Evolutionary conservation across 2,888 invertebrate genomes (phyloP), one percentile per base, ranked within the genome.

Genomic region (Philonicus albiceps): DNA sequence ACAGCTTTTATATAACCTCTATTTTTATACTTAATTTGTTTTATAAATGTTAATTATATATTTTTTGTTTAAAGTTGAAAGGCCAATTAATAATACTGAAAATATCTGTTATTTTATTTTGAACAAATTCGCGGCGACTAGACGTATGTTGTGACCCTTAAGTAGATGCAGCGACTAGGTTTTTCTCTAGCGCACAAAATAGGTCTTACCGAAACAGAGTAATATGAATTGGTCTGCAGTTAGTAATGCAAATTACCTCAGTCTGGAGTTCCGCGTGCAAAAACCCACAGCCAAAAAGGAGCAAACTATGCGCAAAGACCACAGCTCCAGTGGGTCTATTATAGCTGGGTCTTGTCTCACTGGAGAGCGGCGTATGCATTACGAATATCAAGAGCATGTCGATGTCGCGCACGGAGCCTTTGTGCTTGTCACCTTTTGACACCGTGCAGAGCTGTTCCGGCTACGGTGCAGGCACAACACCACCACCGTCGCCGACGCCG

Each of bases 361-460:
- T 34, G 13, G 22, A 30, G 27, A 5, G 27, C 78, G 22, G n/a
- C 37, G 78, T n/a, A 78, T 49, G 78, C 78, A 78, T 27, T 30
- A n/a, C 49, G 78, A 78, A 78, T 78, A 78, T 37, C 49, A 78
- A 78, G 22, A 64, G 27, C 43, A 11, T 27, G 49, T 43, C 49
- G 40, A 11, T 27, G 49, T 43, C 49, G 40, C 8, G 40, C 76
- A 64, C 40, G 37, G 40, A 76, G 49, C 22, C 49, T 78, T 64
- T 64, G 64, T 64, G 64, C 27, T 37, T 19, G 19, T 83, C 81
- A 83, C 81, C 81, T 83, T 83, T 83, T 83, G 81, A 83, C 81
- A 83, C 64, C 34, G 27, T 37, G 64, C 64, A 5, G 30, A 55
- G 81, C 22, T 64, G 81, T 64, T 64, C 27, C 11, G 64, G 22